Percentiles rank a stretch among this genome's conserved stretches.
phyloP scores from a whole-genome alignment of 2,113 vertebrate genomes.

The Psettodes erumei region DNA sequence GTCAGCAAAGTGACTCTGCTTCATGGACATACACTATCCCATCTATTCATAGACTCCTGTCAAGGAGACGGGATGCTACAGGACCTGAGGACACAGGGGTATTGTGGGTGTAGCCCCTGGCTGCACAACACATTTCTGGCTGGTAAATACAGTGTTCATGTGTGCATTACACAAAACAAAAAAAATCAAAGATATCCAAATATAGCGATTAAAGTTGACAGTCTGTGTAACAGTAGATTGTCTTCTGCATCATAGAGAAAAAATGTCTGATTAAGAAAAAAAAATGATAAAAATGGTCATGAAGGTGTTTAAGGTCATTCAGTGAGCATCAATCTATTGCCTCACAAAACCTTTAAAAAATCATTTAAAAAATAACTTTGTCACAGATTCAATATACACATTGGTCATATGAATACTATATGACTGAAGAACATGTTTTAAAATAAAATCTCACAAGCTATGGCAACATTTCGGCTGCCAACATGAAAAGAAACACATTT shows the following conservation, averaged over 20 bases:
- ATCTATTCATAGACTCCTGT: constrained; percentile 46
- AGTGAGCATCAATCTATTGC: background rate
- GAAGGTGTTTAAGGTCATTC: too few relatives aligned
- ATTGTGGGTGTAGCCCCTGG: constrained; percentile 48
- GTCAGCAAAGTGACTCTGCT: background rate
- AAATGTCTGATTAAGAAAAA: background rate
- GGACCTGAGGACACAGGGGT: constrained; percentile 42
- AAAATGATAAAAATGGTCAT: background rate
- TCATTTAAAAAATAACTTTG: background rate
- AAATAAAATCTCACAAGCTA: background rate
- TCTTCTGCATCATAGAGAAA: background rate
- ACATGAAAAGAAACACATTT: background rate
- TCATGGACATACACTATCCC: constrained; percentile 7
- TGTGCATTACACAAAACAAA: background rate
- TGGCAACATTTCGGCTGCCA: background rate
- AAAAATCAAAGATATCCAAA: constrained; percentile 14
- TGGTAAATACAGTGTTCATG: constrained; percentile 16
- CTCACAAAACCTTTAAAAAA: background rate
- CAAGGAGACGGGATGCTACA: constrained; percentile 26
- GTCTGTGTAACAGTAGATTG: background rate
- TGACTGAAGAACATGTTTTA: background rate
- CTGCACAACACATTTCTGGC: constrained; percentile 26
- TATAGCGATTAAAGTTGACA: constrained; percentile 37
- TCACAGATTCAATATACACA: too few relatives aligned
- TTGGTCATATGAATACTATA: too few relatives aligned